Evolutionary conservation across 2,888 invertebrate genomes (phyloP), one percentile per base, ranked within the genome.

Genomic region (Drosophila leonis): DNA sequence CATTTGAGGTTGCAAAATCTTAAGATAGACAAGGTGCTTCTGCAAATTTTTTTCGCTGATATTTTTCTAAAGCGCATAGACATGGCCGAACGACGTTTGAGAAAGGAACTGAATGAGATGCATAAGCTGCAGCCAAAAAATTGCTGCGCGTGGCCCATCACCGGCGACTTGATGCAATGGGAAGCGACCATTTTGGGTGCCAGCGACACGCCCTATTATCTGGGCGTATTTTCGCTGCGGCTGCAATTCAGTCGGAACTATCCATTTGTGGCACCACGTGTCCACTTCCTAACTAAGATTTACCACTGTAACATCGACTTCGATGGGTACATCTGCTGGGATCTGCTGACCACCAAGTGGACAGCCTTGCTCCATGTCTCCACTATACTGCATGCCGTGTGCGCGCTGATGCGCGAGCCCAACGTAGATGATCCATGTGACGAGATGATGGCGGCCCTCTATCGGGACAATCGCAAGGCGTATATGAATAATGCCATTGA

Each of bases 301-400:
- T 77, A 69, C 46, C 77, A 77, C n/a, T 78, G 69, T 15, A 78
- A 77, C 24, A 41, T 77, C 3, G 73, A 78, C 31, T 51, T 12
- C 31, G 76, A 77, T 42, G 76, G 76, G 5, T 73, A 69, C 27
- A 78, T 77, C 24, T 78, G 78, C 37, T 73, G 78, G 74, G 73
- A 77, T 29, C 48, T 78, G n/a, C n/a, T 77, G 10, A 37, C 24
- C 51, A 59, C 31, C 44, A 44, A 41, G 8, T 77, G 76, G 76
- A n/a, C 60, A 0, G 33, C 72, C 0, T 1, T 33, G 18, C 2
- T 44, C 0, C 61, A 39, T 0, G 42, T 78, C 6, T 24, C 68
- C 3, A 51, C 42, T 3, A 68, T 77, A 9, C 6, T 77, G 5
- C 29, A 60, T 4, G 61, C 59, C 1, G 39, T 77, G 1, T 51